These are phyloP conservation scores for Furcula furcula DNA, from an alignment of 2,888 invertebrate genomes.

Conservation along the genomic window DNA sequence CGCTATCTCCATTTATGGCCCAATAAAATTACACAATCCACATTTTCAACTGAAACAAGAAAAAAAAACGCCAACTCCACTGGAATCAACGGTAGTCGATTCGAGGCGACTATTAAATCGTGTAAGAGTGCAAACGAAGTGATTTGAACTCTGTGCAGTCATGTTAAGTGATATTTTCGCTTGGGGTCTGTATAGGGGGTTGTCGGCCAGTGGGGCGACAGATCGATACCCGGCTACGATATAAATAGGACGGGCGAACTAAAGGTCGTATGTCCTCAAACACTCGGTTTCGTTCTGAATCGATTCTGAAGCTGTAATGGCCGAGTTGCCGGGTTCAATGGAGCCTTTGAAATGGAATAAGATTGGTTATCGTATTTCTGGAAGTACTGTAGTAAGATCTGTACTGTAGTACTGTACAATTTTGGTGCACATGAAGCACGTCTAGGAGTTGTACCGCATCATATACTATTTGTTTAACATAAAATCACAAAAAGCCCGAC, in stretches of 20 bases:
- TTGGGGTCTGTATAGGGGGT: conserved; percentile 48
- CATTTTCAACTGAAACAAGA: conserved; percentile 26
- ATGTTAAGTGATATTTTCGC: conserved; percentile 48
- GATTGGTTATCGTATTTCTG: too few relatives aligned
- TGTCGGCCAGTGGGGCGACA: conserved; percentile 74
- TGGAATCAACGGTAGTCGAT: conserved; percentile 47
- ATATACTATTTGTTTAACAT: too few relatives aligned
- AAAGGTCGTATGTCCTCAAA: conserved; percentile 46
- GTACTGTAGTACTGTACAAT: too few relatives aligned
- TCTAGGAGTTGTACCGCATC: too few relatives aligned
- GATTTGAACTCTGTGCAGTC: conserved; percentile 46
- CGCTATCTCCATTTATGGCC: conserved; percentile 22
- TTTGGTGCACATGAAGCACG: too few relatives aligned
- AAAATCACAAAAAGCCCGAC: too few relatives aligned
- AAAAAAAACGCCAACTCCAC: conserved; percentile 32
- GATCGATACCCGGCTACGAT: conserved; percentile 74
- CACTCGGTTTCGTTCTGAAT: conserved; percentile 66
- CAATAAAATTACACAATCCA: conserved; percentile 18
- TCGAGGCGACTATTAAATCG: conserved; percentile 50
- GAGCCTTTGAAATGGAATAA: not conserved
- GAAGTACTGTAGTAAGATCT: too few relatives aligned
- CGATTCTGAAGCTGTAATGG: conserved; percentile 49
- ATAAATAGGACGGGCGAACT: conserved; percentile 75
- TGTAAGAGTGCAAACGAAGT: conserved; percentile 22
- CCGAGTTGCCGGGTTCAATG: conserved; percentile 7